Base-by-base conservation (phyloP, 2,113 vertebrate genomes). In the Amazona vittata region DNA sequence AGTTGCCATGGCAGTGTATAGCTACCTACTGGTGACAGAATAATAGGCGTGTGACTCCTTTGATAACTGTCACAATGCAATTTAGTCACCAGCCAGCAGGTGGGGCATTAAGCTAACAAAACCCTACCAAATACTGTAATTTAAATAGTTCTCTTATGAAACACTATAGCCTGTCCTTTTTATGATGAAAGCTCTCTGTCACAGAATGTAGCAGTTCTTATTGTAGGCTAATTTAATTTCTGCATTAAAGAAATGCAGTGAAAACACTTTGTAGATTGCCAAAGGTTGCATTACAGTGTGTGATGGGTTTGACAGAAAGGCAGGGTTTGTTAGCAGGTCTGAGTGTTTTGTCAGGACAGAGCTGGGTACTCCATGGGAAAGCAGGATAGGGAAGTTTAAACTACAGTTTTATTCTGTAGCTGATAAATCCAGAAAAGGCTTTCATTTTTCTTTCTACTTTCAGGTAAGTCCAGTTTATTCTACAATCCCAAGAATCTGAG, bases 61-160 rank as follows among this genome's bases (percentile, higher is more conserved):
- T 63, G 33, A 10, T 18, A 62, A 46, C 44, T 65, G 76, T 81
- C 44, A 83, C 70, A 29, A 10, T 94, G 97, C 73, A 91, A 89
- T 89, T 57, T 93, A 93, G 88, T 65, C 33, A 3, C 78, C 74
- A 90, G 84, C 97, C 97, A 96, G 97, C 93, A 97, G 97, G 93
- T 97, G 97, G 97, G 77, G 96, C 62, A 29, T 97, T 89, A 97
- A 96, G 91, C 91, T 92, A 97, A 97, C 89, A 94, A 96, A 96
- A 96, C 5, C 60, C 46, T 53, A 33, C 35, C 39, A 37, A 71
- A 79, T 41, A 3, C 1, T 49, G 24, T n/a, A 10, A 81, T 86
- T 85, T 64, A 1, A 31, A 4, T 1, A 5, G 12, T 89, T 62
- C 12, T 78, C 47, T 84, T 41, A 12, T 17, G 37, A 16, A 87